Percentiles rank a stretch among this genome's conserved stretches.
These are phyloP conservation scores for Pelagia noctiluca DNA, from an alignment of 30 jellyfish, hydroid and myxozoan genomes.

Conservation along the genomic window DNA sequence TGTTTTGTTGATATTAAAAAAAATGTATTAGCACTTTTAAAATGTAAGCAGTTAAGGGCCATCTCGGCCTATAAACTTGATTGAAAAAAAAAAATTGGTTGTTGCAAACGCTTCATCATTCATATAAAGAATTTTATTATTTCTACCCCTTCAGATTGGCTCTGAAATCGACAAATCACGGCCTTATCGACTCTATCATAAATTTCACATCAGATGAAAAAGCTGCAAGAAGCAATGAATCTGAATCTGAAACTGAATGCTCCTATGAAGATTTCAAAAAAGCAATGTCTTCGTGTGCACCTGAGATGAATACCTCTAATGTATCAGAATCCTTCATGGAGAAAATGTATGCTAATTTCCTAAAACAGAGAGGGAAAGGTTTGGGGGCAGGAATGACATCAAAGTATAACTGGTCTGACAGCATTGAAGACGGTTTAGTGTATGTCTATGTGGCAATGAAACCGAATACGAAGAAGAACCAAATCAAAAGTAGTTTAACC, in stretches of 20 bases:
- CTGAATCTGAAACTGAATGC: conserved; percentile 29
- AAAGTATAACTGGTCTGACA: conserved; percentile 83
- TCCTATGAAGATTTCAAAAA: conserved; percentile 84
- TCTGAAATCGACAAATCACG: conserved; percentile 3
- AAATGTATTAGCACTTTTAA: no score
- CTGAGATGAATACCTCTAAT: conserved; percentile 29
- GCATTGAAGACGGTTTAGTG: conserved; percentile 72
- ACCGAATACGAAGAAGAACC: conserved; percentile 40
- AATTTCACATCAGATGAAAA: neutral
- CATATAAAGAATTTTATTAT: no score
- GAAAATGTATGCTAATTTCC: conserved; percentile 70
- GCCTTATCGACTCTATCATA: conserved; percentile 40
- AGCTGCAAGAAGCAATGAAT: neutral
- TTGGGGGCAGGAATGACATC: conserved; percentile 80
- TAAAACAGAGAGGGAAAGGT: conserved; percentile 50
- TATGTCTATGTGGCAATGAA: conserved; percentile 80
- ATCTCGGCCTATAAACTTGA: no score
- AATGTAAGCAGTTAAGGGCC: no score
- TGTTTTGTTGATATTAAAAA: no score
- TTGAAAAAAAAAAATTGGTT: no score
- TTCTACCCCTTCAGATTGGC: conserved; percentile 7
- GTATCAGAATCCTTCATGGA: conserved; percentile 58
- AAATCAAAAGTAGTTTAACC: conserved; percentile 65
- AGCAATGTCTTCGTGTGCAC: conserved; percentile 72
- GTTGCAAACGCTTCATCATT: no score